Percentiles rank a stretch among this genome's conserved stretches.
phyloP scores from a whole-genome alignment of 2,888 invertebrate species.

The Scaptomyza flava region DNA sequence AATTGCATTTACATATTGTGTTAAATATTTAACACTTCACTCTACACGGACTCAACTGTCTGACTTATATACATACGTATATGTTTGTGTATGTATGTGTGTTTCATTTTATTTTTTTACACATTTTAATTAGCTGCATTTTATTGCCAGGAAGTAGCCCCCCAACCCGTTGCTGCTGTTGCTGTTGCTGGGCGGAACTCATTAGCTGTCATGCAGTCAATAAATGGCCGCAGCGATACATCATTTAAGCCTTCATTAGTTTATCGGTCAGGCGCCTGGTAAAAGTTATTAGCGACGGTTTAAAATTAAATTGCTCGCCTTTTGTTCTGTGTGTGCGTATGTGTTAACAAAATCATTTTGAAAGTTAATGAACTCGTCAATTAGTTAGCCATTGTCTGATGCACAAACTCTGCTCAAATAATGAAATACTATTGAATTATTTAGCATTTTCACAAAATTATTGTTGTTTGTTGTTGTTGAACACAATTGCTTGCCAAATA shows the following conservation, averaged over 20 bases:
- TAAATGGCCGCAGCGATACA: conserved; percentile 67
- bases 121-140: conserved; percentile 78
- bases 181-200: conserved; percentile 33
- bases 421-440: conserved; percentile 59
- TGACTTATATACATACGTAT: neutral
- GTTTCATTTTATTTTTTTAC: conserved; percentile 35
- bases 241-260: conserved; percentile 78
- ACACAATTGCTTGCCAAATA: neutral
- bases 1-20: conserved; percentile 69
- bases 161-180: conserved; percentile 3
- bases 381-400: conserved; percentile 70
- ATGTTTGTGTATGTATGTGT: neutral
- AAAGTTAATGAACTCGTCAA: conserved; percentile 78
- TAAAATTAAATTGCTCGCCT: conserved; percentile 71
- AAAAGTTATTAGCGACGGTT: conserved; percentile 80
- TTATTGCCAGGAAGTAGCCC: conserved; percentile 51
- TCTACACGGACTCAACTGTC: conserved; percentile 7
- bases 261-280: conserved; percentile 68
- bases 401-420: conserved; percentile 42
- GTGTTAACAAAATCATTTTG: conserved; percentile 72
- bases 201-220: conserved; percentile 62
- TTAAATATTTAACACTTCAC: conserved; percentile 64
- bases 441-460: conserved; percentile 1
- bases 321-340: conserved; percentile 38
- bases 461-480: neutral